Evolutionary conservation across 1,140 invertebrate species (phyloP), one percentile per base, ranked within the genome.

Genomic region (Zaprionus inermis): DNA sequence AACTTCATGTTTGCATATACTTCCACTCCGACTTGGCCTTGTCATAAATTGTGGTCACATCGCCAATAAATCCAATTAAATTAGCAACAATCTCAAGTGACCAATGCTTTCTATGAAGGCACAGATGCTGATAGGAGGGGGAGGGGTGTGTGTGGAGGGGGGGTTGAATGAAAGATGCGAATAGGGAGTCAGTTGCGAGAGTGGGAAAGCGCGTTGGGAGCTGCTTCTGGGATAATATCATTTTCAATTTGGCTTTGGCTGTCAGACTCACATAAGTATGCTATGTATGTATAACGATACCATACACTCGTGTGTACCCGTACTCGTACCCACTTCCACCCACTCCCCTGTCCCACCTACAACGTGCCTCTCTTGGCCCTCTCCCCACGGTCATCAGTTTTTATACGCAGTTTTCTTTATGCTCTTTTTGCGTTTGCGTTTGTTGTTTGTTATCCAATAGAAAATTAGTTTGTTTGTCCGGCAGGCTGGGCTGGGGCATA

Each of bases 61-160:
- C 20, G 64, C 65, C 69, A 64, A 75, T 75, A 75, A 75, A 75
- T 75, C 54, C 72, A 70, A 75, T 75, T 75, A 75, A 75, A 70
- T 75, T 70, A 75, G 67, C 59, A 75, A 75, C 54, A 63, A 64
- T 70, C 72, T 64, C 66, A 60, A 55, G 71, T 73, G 64, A 30
- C 66, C 56, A 41, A 16, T 16, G 51, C 32, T 20, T 11, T 41
- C 46, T 55, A 72, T 65, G 41, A 56, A 68, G 49, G 65, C 44
- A 58, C 41, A 46, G 32, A 24, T 24, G 41, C 10, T 56, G 52
- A 44, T 18, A 28, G 9, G 30, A 51, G 12, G 20, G 6, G 14
- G 28, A 3, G 10, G 10, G 11, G 24, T 6, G 28, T 5, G 7
- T 28, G 16, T 12, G 7, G n/a, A 16, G 6, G 14, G 14, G 18